Evolutionary conservation across 2,797 vertebrate genomes (phyloP).

Genomic region (Molossus molossus): DNA sequence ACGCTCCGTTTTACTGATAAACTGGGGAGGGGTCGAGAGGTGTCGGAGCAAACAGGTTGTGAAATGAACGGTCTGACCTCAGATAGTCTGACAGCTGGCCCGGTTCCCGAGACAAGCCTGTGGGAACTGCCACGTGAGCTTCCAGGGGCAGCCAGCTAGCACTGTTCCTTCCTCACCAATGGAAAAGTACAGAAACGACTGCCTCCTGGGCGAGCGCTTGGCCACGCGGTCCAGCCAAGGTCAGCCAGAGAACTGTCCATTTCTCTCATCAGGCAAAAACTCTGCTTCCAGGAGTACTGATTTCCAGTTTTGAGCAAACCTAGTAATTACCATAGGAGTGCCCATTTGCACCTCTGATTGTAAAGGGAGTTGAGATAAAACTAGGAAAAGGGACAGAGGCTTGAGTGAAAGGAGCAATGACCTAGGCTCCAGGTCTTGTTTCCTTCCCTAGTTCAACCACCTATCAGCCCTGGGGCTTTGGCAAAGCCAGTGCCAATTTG

Average conservation of each 20-base stretch:
- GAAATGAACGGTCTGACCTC: conserved; percentile 44
- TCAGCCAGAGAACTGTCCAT: background rate
- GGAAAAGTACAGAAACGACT: background rate
- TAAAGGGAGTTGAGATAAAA: background rate
- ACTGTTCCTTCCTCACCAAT: background rate
- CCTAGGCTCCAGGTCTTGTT: background rate
- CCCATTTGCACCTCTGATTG: background rate
- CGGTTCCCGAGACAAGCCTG: conserved; percentile 7
- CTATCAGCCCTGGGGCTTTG: background rate
- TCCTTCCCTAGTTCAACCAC: background rate
- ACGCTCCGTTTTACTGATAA: conserved; percentile 8
- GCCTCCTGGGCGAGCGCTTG: background rate
- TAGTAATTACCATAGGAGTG: background rate
- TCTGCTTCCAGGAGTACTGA: background rate
- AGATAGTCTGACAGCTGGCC: conserved; percentile 3
- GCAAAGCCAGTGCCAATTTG: background rate
- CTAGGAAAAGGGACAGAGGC: background rate
- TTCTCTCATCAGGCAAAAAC: background rate
- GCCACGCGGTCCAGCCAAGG: background rate
- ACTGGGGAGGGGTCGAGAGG: background rate
- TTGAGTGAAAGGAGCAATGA: background rate
- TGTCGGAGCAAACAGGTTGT: background rate
- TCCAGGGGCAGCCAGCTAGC: background rate
- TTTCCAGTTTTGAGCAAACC: background rate
- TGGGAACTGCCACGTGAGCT: background rate